Percentiles rank a stretch among this genome's conserved stretches.
phyloP scores from a whole-genome alignment of 2,888 invertebrate genomes.

The Ferdinandea cuprea region DNA sequence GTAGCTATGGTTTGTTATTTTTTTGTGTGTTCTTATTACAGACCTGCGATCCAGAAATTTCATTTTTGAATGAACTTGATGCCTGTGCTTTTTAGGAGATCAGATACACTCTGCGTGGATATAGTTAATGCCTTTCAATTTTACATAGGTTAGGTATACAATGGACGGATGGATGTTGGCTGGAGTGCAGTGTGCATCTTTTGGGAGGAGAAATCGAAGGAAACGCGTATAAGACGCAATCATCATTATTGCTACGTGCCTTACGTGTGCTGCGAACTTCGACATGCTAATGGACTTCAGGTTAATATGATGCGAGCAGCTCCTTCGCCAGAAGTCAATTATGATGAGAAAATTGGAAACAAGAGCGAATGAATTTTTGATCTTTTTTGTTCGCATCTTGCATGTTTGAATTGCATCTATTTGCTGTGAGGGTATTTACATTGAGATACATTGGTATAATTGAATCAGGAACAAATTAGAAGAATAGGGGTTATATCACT shows the following conservation, averaged over 20 bases:
- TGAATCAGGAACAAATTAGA: neutral
- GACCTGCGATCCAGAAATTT: constrained; percentile 41
- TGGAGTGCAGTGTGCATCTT: neutral
- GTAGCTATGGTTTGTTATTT: constrained; percentile 77
- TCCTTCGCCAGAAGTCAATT: constrained; percentile 74
- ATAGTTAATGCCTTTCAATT: constrained; percentile 66
- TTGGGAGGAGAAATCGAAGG: constrained; percentile 36
- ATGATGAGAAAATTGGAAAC: constrained; percentile 73
- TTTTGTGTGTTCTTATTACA: neutral
- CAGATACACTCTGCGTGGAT: constrained; percentile 16
- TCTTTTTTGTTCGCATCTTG: constrained; percentile 16
- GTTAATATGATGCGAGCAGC: constrained; percentile 65
- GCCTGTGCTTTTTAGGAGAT: constrained; percentile 18
- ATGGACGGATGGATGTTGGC: neutral
- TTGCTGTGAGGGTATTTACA: neutral
- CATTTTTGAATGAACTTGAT: constrained; percentile 53
- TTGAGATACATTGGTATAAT: neutral
- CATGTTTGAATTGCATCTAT: constrained; percentile 1
- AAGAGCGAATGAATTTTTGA: constrained; percentile 54
- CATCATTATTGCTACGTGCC: constrained; percentile 73
- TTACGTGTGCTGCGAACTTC: constrained; percentile 72
- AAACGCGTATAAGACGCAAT: constrained; percentile 72
- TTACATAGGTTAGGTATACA: constrained; percentile 39
- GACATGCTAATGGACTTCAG: constrained; percentile 70
- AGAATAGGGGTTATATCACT: neutral